Evolutionary conservation across 2,888 invertebrate species (phyloP).

Genomic region (Cerceris rybyensis): DNA sequence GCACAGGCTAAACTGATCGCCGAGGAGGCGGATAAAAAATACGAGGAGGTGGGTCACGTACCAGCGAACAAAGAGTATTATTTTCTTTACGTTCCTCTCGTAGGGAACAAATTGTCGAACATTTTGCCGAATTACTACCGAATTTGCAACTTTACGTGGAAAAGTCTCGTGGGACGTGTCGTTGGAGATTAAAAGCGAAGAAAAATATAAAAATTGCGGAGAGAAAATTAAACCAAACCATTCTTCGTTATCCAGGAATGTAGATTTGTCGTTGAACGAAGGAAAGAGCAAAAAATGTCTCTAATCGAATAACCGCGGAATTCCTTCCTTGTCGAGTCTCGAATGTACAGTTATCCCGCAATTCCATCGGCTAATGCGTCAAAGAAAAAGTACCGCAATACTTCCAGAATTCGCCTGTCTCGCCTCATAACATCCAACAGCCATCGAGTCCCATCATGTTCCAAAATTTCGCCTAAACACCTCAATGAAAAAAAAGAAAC

Average conservation of each 20-base stretch:
- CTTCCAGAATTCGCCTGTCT: not conserved
- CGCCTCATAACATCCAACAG: no score
- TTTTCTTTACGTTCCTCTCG: conserved; percentile 1
- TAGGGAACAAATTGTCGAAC: conserved; percentile 10
- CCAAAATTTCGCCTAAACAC: no score
- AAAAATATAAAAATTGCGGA: no score
- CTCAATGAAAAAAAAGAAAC: no score
- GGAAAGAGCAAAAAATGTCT: not conserved
- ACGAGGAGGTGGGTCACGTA: conserved; percentile 94
- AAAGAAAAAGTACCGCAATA: not conserved
- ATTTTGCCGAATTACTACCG: conserved; percentile 4
- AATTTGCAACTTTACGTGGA: not conserved
- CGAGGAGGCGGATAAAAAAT: conserved; percentile 99
- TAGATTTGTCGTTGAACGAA: not conserved
- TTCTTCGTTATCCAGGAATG: not conserved
- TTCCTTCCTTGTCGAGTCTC: not conserved
- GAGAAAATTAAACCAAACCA: not conserved
- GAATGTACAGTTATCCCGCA: not conserved
- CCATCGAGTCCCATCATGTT: no score
- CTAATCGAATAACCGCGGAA: not conserved
- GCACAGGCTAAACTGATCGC: conserved; percentile 99
- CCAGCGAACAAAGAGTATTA: conserved; percentile 55
- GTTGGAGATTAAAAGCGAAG: no score
- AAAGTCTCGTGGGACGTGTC: not conserved
- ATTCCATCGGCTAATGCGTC: not conserved